These are phyloP conservation scores for Lagopus muta DNA, from an alignment of 2,113 vertebrate genomes.

Conservation along the genomic window DNA sequence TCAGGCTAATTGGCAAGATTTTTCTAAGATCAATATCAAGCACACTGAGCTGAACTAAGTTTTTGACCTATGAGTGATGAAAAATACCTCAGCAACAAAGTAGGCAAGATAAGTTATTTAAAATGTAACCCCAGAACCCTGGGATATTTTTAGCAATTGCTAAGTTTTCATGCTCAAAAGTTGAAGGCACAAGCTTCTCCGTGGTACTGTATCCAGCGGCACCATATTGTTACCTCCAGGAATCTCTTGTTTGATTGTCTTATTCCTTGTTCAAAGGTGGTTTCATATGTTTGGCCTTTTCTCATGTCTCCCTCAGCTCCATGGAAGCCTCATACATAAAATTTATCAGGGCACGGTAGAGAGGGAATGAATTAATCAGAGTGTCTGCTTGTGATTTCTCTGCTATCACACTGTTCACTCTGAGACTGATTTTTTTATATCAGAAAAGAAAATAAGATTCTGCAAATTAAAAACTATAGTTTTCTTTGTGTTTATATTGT, in stretches of 20 bases:
- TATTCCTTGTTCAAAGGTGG: neutral
- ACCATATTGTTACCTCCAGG: neutral
- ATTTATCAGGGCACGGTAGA: neutral
- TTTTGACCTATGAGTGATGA: slow-evolving; percentile 23
- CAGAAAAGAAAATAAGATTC: neutral
- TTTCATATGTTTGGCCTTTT: neutral
- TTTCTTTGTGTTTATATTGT: neutral
- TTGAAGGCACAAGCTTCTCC: neutral
- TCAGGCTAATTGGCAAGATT: slow-evolving; percentile 54
- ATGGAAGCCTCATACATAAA: neutral
- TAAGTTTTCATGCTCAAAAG: neutral
- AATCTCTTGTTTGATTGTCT: neutral
- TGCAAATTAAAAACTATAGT: neutral
- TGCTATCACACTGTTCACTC: neutral
- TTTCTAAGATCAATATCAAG: slow-evolving; percentile 66
- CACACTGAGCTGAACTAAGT: slow-evolving; percentile 9
- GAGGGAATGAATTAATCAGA: neutral
- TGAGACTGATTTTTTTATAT: neutral
- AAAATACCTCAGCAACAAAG: slow-evolving; percentile 1
- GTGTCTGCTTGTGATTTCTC: neutral
- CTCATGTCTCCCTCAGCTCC: neutral
- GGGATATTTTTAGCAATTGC: neutral
- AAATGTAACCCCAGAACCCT: neutral
- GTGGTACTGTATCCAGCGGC: neutral
- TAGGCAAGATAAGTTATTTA: neutral